phyloP scores from a whole-genome alignment of 2,113 vertebrate species.

The Antigone vipio region DNA sequence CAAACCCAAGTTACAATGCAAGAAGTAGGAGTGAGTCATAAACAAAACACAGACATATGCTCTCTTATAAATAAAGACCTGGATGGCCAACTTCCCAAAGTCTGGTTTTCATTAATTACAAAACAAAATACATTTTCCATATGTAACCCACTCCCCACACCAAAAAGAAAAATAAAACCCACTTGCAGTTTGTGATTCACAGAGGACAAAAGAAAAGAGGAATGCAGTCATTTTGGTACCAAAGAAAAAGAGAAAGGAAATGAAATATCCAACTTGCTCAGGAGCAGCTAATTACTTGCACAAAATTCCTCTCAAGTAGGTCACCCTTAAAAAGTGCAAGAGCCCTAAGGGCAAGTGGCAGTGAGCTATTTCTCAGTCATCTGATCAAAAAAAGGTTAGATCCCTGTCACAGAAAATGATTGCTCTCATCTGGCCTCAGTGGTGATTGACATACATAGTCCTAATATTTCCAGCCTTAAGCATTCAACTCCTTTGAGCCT shows the following conservation, averaged over 20 bases:
- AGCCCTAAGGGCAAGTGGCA: not conserved
- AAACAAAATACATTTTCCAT: conserved; percentile 77
- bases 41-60: conserved; percentile 79
- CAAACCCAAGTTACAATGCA: conserved; percentile 73
- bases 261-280: conserved; percentile 6
- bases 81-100: conserved; percentile 69
- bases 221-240: conserved; percentile 40
- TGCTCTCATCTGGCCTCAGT: not conserved
- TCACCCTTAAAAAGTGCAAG: not conserved
- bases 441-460: not conserved
- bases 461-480: not conserved
- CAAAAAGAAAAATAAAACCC: conserved; percentile 52
- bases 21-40: conserved; percentile 76
- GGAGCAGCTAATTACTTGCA: conserved; percentile 25
- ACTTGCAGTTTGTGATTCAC: conserved; percentile 57
- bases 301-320: conserved; percentile 13
- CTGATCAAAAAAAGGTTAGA: conserved; percentile 32
- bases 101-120: conserved; percentile 78
- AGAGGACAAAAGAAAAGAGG: conserved; percentile 65
- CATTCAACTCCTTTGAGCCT: not conserved
- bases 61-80: conserved; percentile 76
- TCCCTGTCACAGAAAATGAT: not conserved
- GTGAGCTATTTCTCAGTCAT: not conserved
- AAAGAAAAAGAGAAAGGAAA: conserved; percentile 54
- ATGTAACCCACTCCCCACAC: conserved; percentile 62